Conservation (phyloP, 2,888 invertebrate species). For the Nomada lathburiana region DNA sequence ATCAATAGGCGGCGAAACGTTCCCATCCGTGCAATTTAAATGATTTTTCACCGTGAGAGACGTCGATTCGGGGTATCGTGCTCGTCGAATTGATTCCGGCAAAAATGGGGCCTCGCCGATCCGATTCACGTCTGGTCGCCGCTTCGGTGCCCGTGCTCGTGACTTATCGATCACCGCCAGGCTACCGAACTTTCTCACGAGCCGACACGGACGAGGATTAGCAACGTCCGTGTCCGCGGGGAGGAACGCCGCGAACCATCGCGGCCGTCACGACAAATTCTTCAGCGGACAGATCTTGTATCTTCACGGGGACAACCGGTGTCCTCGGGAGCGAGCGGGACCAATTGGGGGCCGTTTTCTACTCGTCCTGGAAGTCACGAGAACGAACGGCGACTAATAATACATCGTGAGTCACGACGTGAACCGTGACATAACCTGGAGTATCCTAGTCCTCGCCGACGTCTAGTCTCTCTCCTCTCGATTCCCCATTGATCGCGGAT, state of each 20-base stretch:
- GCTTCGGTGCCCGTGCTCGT: neutral
- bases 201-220: neutral
- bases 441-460: conserved; percentile 54
- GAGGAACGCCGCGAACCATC: neutral
- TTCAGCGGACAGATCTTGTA: conserved; percentile 34
- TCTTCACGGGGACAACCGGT: conserved; percentile 12
- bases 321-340: conserved; percentile 9
- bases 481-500: conserved; percentile 1
- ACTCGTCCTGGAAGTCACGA: conserved; percentile 65
- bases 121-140: neutral
- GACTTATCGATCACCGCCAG: neutral
- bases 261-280: conserved; percentile 31
- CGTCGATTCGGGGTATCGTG: no score
- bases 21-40: no score
- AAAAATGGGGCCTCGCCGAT: no score
- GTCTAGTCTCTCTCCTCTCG: conserved; percentile 16
- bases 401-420: conserved; percentile 71
- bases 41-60: no score
- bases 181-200: conserved; percentile 1
- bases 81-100: no score
- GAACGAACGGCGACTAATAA: conserved; percentile 69
- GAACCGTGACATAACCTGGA: conserved; percentile 70
- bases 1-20: neutral
- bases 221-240: no score
- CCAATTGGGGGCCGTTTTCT: conserved; percentile 63